These are phyloP conservation scores for Anolis sagrei DNA, from an alignment of 2,113 vertebrate genomes.

Conservation along the genomic window DNA sequence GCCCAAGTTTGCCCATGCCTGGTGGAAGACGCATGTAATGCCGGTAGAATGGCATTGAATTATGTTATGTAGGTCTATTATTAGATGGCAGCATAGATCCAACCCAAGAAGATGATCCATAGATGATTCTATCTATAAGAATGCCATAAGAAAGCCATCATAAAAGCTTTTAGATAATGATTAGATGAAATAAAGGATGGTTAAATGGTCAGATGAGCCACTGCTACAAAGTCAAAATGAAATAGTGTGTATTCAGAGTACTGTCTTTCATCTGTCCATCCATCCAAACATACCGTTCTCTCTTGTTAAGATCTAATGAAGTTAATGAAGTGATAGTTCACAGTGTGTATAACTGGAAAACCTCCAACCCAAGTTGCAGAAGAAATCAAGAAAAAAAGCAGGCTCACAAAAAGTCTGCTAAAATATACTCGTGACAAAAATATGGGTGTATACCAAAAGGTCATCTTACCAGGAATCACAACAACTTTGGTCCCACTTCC, in stretches of 20 bases:
- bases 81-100: too few species aligned
- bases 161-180: not conserved
- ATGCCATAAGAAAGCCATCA: not conserved
- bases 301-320: not conserved
- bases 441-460: not conserved
- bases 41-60: too few species aligned
- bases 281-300: not conserved
- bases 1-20: too few species aligned
- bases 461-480: slow-evolving; percentile 56
- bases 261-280: not conserved
- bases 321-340: not conserved
- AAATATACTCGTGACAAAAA: not conserved
- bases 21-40: too few species aligned
- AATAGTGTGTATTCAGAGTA: not conserved
- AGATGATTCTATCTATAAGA: not conserved
- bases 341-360: not conserved
- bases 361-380: too few species aligned
- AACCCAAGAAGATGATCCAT: not conserved
- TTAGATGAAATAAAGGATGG: not conserved
- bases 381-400: not conserved
- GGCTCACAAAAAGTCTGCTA: not conserved
- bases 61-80: too few species aligned
- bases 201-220: not conserved
- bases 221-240: not conserved
- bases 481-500: slow-evolving; percentile 61